These are phyloP conservation scores for Bombus terrestris DNA, from an alignment of 1,140 invertebrate species.

Conservation along the genomic window DNA sequence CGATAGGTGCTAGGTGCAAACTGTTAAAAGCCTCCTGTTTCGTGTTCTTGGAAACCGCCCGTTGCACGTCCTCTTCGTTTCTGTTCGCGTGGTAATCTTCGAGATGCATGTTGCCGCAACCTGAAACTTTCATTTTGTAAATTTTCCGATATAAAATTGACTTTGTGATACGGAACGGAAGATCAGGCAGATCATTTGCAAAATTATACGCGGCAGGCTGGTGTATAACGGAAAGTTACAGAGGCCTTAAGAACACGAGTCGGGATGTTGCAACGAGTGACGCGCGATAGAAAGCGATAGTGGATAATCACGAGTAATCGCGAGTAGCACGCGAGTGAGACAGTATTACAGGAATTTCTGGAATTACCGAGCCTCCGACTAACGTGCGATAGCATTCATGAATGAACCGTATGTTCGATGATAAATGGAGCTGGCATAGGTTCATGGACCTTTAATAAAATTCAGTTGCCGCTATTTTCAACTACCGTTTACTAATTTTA, in stretches of 20 bases:
- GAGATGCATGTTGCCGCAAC: conserved; percentile 52
- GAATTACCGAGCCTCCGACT: not conserved
- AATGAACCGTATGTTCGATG: not conserved
- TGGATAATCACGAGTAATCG: not conserved
- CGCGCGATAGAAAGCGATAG: conserved; percentile 14
- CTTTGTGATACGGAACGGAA: not conserved
- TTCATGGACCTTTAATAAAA: not conserved
- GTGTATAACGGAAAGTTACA: conserved; percentile 7
- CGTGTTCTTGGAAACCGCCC: conserved; percentile 7
- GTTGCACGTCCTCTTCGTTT: conserved; percentile 51
- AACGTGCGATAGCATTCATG: not conserved
- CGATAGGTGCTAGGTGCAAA: conserved; percentile 32
- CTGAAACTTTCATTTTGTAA: not conserved
- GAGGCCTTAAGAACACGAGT: not conserved
- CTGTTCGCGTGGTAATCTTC: conserved; percentile 57
- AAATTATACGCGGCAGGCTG: not conserved
- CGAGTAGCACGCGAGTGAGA: conserved; percentile 8
- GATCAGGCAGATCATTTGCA: not conserved
- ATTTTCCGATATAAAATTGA: too few relatives aligned
- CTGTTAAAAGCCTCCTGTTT: conserved; percentile 44
- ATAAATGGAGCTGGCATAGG: too few relatives aligned
- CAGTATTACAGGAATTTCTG: not conserved
- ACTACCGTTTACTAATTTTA: not conserved
- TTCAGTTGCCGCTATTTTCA: not conserved
- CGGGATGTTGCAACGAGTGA: conserved; percentile 20